Conservation (phyloP, 1,140 invertebrate species). For the Eupeodes corollae region DNA sequence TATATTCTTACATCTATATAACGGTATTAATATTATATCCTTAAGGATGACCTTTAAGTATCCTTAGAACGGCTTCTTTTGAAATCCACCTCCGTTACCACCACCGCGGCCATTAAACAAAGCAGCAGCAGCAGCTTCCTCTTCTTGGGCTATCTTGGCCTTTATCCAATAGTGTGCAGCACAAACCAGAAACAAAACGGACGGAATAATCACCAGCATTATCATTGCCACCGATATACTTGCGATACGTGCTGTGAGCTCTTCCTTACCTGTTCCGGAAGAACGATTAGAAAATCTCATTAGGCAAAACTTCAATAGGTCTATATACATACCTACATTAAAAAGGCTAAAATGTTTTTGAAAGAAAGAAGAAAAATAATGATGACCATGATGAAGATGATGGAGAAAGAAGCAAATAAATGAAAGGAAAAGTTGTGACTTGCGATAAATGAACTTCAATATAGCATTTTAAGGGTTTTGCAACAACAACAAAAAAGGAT, state of each 20-base stretch:
- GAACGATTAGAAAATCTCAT: background rate
- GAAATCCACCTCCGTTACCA: background rate
- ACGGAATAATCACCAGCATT: constrained; percentile 59
- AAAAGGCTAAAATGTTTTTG: too few relatives aligned
- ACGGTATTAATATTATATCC: too few relatives aligned
- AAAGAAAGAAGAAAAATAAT: too few relatives aligned
- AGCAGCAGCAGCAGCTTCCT: constrained; percentile 18
- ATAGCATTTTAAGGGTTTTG: too few relatives aligned
- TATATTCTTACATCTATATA: too few relatives aligned
- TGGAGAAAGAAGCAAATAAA: too few relatives aligned
- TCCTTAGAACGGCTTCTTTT: too few relatives aligned
- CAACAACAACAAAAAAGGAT: too few relatives aligned
- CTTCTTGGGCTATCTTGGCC: constrained; percentile 25
- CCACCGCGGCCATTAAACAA: constrained; percentile 6
- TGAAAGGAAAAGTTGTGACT: too few relatives aligned
- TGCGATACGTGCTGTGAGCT: constrained; percentile 62
- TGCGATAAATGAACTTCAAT: too few relatives aligned
- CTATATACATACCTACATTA: background rate
- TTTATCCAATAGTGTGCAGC: constrained; percentile 39
- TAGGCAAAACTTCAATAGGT: background rate
- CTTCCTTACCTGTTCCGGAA: constrained; percentile 53
- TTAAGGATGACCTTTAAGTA: too few relatives aligned
- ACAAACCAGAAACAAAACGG: constrained; percentile 59
- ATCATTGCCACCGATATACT: constrained; percentile 67
- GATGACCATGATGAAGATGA: too few relatives aligned